Evolutionary conservation across 2,888 invertebrate genomes (phyloP).

Genomic region (Limenitis camilla): DNA sequence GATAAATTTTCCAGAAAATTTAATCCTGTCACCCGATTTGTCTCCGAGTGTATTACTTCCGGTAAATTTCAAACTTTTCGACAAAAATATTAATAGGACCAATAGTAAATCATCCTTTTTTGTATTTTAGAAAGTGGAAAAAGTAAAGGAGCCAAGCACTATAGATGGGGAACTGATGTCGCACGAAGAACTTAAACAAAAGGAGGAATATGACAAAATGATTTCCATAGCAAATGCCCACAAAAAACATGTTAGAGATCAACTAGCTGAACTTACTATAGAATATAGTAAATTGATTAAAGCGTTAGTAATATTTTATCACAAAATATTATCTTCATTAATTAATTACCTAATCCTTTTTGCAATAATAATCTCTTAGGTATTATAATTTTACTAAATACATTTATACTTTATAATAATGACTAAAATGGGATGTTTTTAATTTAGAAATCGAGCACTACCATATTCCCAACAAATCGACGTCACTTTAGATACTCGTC

Average conservation of each 20-base stretch:
- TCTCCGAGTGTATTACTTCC: slow-evolving; percentile 29
- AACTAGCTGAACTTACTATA: slow-evolving; percentile 70
- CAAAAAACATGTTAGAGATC: slow-evolving; percentile 73
- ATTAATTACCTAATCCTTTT: too few species aligned
- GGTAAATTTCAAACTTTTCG: slow-evolving; percentile 34
- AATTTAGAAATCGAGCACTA: slow-evolving; percentile 71
- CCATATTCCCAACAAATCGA: slow-evolving; percentile 77
- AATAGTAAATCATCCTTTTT: too few species aligned
- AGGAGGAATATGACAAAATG: slow-evolving; percentile 78
- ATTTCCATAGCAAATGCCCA: slow-evolving; percentile 77
- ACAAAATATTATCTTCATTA: too few species aligned
- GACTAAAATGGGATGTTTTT: too few species aligned
- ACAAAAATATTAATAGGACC: background rate
- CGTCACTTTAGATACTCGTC: slow-evolving; percentile 79
- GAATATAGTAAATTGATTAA: slow-evolving; percentile 74
- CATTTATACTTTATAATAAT: too few species aligned
- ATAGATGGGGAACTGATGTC: slow-evolving; percentile 62
- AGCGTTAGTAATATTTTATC: slow-evolving; percentile 46
- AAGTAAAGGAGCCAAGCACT: slow-evolving; percentile 49
- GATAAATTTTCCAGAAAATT: slow-evolving; percentile 63
- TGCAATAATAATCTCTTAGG: too few species aligned
- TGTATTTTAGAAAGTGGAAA: slow-evolving; percentile 35
- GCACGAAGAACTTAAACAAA: slow-evolving; percentile 80
- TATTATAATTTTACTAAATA: too few species aligned
- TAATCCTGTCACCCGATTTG: slow-evolving; percentile 30